Evolutionary conservation across 2,888 invertebrate genomes (phyloP).

Genomic region (Polydrusus tereticollis): DNA sequence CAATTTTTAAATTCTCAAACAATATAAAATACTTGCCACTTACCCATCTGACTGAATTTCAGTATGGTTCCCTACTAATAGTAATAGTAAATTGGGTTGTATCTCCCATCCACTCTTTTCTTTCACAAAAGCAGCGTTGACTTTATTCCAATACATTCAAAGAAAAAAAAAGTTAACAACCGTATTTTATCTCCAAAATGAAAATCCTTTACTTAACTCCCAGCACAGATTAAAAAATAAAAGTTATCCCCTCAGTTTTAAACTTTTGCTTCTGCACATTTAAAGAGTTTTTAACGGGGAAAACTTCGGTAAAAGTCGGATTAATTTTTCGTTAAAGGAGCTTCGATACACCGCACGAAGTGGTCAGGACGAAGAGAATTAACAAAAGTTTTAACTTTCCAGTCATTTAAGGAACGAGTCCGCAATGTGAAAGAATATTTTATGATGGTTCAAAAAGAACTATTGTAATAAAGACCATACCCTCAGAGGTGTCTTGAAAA

Average conservation of each 20-base stretch:
- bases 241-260: constrained; percentile 6
- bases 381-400: not conserved
- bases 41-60: too few species aligned
- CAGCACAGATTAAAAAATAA: not conserved
- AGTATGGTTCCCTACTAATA: too few species aligned
- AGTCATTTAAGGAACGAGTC: not conserved
- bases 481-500: too few species aligned
- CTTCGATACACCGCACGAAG: constrained; percentile 16
- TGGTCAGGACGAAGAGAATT: constrained; percentile 7
- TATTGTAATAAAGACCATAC: too few species aligned
- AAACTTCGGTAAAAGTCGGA: constrained; percentile 21
- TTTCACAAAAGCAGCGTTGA: too few species aligned
- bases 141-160: not conserved
- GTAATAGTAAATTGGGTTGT: too few species aligned
- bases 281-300: constrained; percentile 18
- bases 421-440: too few species aligned
- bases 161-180: not conserved
- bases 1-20: too few species aligned
- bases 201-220: constrained; percentile 1
- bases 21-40: too few species aligned
- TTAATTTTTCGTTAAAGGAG: constrained; percentile 22
- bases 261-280: not conserved
- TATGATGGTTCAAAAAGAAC: too few species aligned
- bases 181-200: not conserved
- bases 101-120: too few species aligned